A percentile compares a stretch with the other conserved stretches of the same genome.
These are phyloP conservation scores for Meiosimyza platycephala DNA, from an alignment of 2,888 invertebrate genomes.

Conservation along the genomic window DNA sequence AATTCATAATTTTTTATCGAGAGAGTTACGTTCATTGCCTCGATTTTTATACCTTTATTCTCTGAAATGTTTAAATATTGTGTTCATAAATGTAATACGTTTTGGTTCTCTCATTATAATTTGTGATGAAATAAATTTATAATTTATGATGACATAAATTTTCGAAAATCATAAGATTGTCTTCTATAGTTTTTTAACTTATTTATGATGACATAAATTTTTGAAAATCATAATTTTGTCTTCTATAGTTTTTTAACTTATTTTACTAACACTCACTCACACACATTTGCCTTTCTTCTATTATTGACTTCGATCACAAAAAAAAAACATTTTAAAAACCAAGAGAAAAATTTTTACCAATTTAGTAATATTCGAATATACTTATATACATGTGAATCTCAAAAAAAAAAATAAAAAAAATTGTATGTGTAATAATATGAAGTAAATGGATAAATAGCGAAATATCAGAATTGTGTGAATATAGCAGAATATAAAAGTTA, in stretches of 20 bases:
- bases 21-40: too few relatives aligned
- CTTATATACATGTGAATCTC: slow-evolving; percentile 30
- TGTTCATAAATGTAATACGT: too few relatives aligned
- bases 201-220: background rate
- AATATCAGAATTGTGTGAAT: slow-evolving; percentile 25
- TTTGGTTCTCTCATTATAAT: too few relatives aligned
- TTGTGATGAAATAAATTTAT: too few relatives aligned
- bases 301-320: slow-evolving; percentile 10
- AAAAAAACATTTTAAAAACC: slow-evolving; percentile 6
- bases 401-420: slow-evolving; percentile 17
- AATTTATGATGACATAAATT: background rate
- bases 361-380: slow-evolving; percentile 31
- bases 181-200: background rate
- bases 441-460: slow-evolving; percentile 22
- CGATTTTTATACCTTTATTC: too few relatives aligned
- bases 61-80: too few relatives aligned
- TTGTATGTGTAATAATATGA: slow-evolving; percentile 30
- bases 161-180: background rate
- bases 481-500: slow-evolving; percentile 15
- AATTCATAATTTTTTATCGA: too few relatives aligned
- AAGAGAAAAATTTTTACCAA: slow-evolving; percentile 30
- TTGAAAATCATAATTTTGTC: background rate
- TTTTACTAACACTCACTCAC: background rate
- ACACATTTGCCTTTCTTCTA: slow-evolving; percentile 10
- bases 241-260: background rate